These are phyloP conservation scores for Chalcis sispes DNA, from an alignment of 2,888 invertebrate species.

Conservation along the genomic window DNA sequence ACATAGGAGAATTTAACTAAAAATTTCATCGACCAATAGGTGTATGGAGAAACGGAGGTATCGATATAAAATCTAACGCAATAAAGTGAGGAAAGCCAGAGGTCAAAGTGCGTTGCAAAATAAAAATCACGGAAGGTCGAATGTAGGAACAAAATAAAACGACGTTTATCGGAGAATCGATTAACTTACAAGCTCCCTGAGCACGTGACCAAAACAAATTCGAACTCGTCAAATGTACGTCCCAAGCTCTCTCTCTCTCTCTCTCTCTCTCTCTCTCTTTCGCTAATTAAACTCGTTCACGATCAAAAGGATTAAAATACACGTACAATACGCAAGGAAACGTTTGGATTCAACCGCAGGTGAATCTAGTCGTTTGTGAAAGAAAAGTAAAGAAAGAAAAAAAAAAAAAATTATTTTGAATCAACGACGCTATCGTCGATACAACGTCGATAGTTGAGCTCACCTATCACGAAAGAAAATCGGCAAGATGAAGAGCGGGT, in stretches of 20 bases:
- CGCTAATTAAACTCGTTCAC: slow-evolving; percentile 18
- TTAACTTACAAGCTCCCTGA: neutral
- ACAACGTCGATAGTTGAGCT: too few species aligned
- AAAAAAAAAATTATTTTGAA: neutral
- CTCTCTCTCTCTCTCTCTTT: too few species aligned
- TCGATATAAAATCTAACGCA: too few species aligned
- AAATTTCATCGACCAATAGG: too few species aligned
- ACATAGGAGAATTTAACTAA: too few species aligned
- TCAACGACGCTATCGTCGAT: too few species aligned
- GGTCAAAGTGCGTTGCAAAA: too few species aligned
- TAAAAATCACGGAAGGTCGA: neutral
- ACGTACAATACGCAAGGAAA: slow-evolving; percentile 12
- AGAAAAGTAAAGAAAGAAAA: neutral
- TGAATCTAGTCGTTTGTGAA: too few species aligned
- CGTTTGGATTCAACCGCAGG: neutral
- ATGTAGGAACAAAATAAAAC: neutral
- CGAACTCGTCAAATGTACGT: too few species aligned
- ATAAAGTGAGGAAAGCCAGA: too few species aligned
- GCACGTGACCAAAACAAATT: neutral
- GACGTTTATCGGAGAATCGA: slow-evolving; percentile 13
- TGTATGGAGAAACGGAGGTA: too few species aligned
- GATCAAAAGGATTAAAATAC: slow-evolving; percentile 18
- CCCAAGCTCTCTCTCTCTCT: too few species aligned
- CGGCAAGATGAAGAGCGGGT: neutral
- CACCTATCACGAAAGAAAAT: slow-evolving; percentile 1